Base-by-base conservation (phyloP, 2,888 invertebrate genomes). In the Phania funesta region DNA sequence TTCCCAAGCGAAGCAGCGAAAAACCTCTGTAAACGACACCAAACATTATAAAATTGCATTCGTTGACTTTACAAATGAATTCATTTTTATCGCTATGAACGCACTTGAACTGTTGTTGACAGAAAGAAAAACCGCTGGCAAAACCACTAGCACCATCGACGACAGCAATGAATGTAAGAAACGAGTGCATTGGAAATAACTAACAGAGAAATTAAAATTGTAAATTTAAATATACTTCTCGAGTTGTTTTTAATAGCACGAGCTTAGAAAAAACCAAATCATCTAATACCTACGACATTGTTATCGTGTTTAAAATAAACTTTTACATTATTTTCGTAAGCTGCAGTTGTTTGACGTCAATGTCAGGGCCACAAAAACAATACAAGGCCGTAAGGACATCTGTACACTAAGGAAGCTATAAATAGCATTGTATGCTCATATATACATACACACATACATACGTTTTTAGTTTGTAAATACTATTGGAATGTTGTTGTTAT, bases 31-130 rank as follows among this genome's bases (percentile, higher is more conserved):
- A 22, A 58, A 58, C 9, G 24, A 35, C 18, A 50, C 26, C 56
- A 1, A 52, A 46, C 8, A 52, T 32, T 22, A 41, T 52, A 54
- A 46, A 24, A 50, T 44, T 70, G 74, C 65, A 71, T 38, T 62
- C 70, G 41, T 65, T 71, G 56, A 64, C 35, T 79, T 67, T 35
- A 29, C 35, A 50, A 71, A 52, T 32, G n/a, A 44, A 50, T n/a
- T 11, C 6, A 18, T 48, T 50, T 75, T 83, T 83, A 83, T 83
- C 83, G 67, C 75, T 18, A 41, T 62, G 83, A 79, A 83, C 83
- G 75, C 75, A 75, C 79, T 83, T 83, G 83, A 83, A 83, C 83
- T 79, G 68, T 75, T 50, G 74, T 74, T 74, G 74, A 68, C 73
- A 64, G 76, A 32, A 46, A 56, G 50, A 50, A 8, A 56, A 68